Percentiles rank a stretch among this genome's conserved stretches.
phyloP scores from a whole-genome alignment of 2,113 vertebrate species.

The Phasianus colchicus region DNA sequence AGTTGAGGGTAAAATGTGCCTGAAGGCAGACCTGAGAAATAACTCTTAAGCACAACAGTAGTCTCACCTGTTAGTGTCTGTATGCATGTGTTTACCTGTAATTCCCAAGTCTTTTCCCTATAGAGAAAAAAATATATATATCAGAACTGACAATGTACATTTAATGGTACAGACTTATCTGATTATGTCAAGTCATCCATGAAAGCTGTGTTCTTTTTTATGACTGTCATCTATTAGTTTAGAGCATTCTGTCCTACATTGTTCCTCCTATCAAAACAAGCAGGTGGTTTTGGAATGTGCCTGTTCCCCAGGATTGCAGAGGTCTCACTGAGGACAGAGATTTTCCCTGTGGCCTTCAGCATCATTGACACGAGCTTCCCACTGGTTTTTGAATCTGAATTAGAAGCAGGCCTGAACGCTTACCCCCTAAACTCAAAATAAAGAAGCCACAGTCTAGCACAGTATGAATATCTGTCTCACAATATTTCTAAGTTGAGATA shows the following conservation, averaged over 20 bases:
- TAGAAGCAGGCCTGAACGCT: neutral
- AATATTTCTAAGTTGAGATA: slow-evolving; percentile 10
- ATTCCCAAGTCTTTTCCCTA: neutral
- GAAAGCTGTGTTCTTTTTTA: neutral
- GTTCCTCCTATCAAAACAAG: neutral
- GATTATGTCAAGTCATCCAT: neutral
- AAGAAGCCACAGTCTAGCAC: slow-evolving; percentile 40
- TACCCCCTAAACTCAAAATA: slow-evolving; percentile 15
- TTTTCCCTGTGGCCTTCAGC: slow-evolving; percentile 12
- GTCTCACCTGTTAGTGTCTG: slow-evolving; percentile 38
- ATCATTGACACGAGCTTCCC: neutral
- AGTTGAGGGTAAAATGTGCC: neutral
- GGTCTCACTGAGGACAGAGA: neutral
- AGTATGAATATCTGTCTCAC: slow-evolving; percentile 24
- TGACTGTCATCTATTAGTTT: slow-evolving; percentile 14
- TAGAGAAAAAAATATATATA: neutral
- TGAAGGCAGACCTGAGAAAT: slow-evolving; percentile 17
- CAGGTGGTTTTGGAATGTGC: neutral
- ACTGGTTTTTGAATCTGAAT: slow-evolving; percentile 34
- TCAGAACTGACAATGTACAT: neutral
- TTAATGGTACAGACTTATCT: neutral
- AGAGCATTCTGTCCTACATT: neutral
- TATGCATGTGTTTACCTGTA: neutral
- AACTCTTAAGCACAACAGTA: neutral
- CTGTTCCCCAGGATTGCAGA: neutral